A percentile compares a stretch with the other conserved stretches of the same genome.
Evolutionary conservation across 2,797 vertebrate species (phyloP).

Genomic region (Macrochelys suwanniensis): DNA sequence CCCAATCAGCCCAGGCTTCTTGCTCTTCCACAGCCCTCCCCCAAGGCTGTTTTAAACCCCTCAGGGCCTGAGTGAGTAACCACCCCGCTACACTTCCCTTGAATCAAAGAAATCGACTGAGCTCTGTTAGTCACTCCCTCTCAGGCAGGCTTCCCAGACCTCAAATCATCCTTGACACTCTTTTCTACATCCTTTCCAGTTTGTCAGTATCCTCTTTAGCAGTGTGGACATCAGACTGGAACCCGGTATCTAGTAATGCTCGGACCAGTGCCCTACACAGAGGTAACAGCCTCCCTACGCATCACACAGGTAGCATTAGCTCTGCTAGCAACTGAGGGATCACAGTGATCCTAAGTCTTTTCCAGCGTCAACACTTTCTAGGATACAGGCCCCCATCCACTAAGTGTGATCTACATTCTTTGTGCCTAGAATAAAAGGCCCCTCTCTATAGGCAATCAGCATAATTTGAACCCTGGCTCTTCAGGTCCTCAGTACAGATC

Average conservation of each 20-base stretch:
- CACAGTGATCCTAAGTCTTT: background rate
- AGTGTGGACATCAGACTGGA: background rate
- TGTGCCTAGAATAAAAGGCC: fast-evolving
- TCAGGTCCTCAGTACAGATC: background rate
- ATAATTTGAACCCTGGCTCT: background rate
- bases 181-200: background rate
- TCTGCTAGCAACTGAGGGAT: background rate
- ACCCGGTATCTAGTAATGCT: background rate
- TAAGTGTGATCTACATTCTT: background rate
- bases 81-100: too few relatives aligned
- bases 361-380: background rate
- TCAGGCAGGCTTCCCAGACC: too few relatives aligned
- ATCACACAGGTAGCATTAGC: slow-evolving; percentile 20
- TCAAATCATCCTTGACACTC: too few relatives aligned
- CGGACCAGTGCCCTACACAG: background rate
- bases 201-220: background rate
- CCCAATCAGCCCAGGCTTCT: too few relatives aligned
- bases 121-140: too few relatives aligned
- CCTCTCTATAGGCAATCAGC: background rate
- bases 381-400: background rate
- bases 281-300: fast-evolving
- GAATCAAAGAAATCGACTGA: too few relatives aligned
- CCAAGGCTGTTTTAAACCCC: too few relatives aligned
- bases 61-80: too few relatives aligned
- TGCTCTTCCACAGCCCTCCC: too few relatives aligned